Conservation (phyloP, 2,888 invertebrate genomes). For the Epinotia nisella region DNA sequence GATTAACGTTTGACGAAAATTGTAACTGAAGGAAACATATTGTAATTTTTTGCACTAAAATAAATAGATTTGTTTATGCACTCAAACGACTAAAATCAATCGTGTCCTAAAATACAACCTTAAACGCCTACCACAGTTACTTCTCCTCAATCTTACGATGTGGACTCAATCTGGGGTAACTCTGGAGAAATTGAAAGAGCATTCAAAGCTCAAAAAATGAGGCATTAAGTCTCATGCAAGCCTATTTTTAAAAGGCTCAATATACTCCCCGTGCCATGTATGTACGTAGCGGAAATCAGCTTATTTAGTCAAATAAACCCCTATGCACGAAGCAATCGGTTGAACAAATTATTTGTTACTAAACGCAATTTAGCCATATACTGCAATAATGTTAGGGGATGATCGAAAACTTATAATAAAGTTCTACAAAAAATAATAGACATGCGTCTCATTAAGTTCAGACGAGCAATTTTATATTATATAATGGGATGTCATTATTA, state of each 20-base stretch:
- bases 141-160: neutral
- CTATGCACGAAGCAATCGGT: neutral
- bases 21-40: neutral
- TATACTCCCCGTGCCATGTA: neutral
- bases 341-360: neutral
- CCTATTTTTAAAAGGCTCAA: neutral
- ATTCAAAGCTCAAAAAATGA: neutral
- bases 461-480: neutral
- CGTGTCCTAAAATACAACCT: neutral
- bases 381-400: neutral
- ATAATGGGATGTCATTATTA: neutral
- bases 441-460: neutral
- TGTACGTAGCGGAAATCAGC: neutral
- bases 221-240: neutral
- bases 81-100: neutral
- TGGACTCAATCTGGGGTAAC: neutral
- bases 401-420: too few relatives aligned
- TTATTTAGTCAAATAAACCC: neutral
- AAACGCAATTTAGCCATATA: neutral
- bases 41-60: too few relatives aligned
- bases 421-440: neutral
- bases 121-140: neutral
- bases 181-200: neutral
- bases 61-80: too few relatives aligned
- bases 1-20: neutral